These are phyloP conservation scores for Melitaea cinxia DNA, from an alignment of 1,140 invertebrate species.

Conservation along the genomic window DNA sequence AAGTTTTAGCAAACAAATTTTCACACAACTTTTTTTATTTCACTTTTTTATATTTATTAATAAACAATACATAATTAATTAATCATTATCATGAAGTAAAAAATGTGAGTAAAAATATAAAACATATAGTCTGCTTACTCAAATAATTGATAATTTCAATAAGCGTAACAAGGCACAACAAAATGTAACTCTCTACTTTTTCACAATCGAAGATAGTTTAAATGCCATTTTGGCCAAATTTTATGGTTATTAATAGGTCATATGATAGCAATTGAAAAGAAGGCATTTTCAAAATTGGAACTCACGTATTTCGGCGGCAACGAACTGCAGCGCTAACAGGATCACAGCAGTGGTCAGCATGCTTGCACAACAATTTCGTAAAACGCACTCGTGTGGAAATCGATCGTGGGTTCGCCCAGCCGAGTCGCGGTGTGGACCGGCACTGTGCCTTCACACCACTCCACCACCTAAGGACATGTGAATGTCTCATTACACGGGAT, in stretches of 20 bases:
- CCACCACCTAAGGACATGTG: slow-evolving; percentile 62
- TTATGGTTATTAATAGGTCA: too few relatives aligned
- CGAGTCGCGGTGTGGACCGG: slow-evolving; percentile 55
- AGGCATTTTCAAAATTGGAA: slow-evolving; percentile 18
- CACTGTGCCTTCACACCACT: slow-evolving; percentile 51
- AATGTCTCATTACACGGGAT: slow-evolving; percentile 43
- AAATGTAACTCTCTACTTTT: too few relatives aligned
- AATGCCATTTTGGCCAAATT: neutral
- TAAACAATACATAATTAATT: too few relatives aligned
- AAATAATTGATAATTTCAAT: too few relatives aligned
- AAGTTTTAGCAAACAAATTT: too few relatives aligned
- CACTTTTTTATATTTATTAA: too few relatives aligned
- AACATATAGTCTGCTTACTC: too few relatives aligned
- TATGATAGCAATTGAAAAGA: neutral
- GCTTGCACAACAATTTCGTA: slow-evolving; percentile 57
- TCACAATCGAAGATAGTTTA: neutral
- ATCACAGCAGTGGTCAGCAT: slow-evolving; percentile 57
- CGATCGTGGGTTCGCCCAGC: slow-evolving; percentile 49
- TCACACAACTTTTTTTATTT: too few relatives aligned
- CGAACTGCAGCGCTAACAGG: slow-evolving; percentile 58
- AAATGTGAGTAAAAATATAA: too few relatives aligned
- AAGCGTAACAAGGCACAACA: too few relatives aligned
- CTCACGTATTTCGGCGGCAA: slow-evolving; percentile 69
- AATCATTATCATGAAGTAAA: too few relatives aligned
- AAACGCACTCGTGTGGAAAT: slow-evolving; percentile 40